phyloP scores from a whole-genome alignment of 1,140 invertebrate genomes.

The Neuroterus valhalla region DNA sequence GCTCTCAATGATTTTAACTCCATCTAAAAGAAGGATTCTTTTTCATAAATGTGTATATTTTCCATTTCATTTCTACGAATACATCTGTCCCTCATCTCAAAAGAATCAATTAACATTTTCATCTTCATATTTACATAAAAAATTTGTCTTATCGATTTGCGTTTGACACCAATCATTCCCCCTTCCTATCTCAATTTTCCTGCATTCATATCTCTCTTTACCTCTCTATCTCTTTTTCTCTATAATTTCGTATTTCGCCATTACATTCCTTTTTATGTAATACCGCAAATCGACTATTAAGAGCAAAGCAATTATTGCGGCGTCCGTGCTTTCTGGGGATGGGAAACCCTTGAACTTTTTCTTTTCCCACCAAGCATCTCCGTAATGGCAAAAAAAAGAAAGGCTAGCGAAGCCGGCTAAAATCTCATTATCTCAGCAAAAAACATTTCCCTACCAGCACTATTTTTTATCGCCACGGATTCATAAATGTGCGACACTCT shows the following conservation, averaged over 20 bases:
- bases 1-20: background rate
- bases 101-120: too few relatives aligned
- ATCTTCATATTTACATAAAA: too few relatives aligned
- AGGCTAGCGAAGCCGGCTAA: slow-evolving; percentile 24
- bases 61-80: too few relatives aligned
- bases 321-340: slow-evolving; percentile 49
- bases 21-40: slow-evolving; percentile 7
- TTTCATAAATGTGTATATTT: too few relatives aligned
- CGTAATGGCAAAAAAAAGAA: slow-evolving; percentile 3
- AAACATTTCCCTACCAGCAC: slow-evolving; percentile 25
- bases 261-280: slow-evolving; percentile 39
- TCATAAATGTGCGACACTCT: slow-evolving; percentile 25
- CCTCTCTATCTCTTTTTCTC: slow-evolving; percentile 16
- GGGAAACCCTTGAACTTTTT: slow-evolving; percentile 46
- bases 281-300: slow-evolving; percentile 54
- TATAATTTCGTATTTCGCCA: slow-evolving; percentile 32
- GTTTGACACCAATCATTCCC: slow-evolving; percentile 36
- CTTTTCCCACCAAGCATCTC: slow-evolving; percentile 25
- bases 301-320: slow-evolving; percentile 50
- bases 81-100: too few relatives aligned
- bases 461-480: slow-evolving; percentile 27
- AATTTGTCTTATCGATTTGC: too few relatives aligned
- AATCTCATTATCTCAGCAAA: slow-evolving; percentile 29
- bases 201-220: background rate
- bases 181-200: too few relatives aligned